phyloP scores from a whole-genome alignment of 2,113 vertebrate species.

The Riparia riparia region DNA sequence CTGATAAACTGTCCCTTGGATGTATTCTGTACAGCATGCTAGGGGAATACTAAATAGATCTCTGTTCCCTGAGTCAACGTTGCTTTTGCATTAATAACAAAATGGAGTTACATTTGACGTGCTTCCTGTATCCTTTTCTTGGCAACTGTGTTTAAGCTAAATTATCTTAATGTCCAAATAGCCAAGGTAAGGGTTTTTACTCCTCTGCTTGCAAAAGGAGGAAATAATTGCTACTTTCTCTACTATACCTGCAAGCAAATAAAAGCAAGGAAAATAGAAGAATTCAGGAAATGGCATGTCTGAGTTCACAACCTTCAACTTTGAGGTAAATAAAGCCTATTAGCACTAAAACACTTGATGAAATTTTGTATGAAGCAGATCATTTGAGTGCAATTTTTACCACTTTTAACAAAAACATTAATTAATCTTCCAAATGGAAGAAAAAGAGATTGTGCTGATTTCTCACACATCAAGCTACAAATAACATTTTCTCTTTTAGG shows the following conservation, averaged over 20 bases:
- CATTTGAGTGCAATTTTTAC: neutral
- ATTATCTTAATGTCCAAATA: neutral
- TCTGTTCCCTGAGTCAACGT: neutral
- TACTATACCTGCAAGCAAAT: neutral
- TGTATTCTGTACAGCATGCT: too few relatives aligned
- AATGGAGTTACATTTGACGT: neutral
- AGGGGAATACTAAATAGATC: neutral
- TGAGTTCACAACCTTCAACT: neutral
- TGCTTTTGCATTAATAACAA: neutral
- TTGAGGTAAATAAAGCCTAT: neutral
- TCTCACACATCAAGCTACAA: neutral
- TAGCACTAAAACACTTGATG: neutral
- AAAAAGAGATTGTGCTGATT: neutral
- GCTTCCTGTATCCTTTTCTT: neutral
- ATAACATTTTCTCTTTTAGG: neutral
- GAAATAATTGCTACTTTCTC: neutral
- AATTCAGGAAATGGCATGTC: neutral
- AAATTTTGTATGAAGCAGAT: neutral
- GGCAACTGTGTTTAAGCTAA: rapidly evolving
- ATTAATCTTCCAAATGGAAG: neutral
- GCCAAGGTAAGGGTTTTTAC: neutral
- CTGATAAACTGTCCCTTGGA: neutral
- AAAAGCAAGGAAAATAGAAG: neutral
- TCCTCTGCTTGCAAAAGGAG: neutral
- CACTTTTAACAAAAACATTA: neutral